A percentile compares a stretch with the other conserved stretches of the same genome.
These are phyloP conservation scores for Neolamprologus ventralis DNA, from an alignment of 2,113 vertebrate species.

Conservation along the genomic window DNA sequence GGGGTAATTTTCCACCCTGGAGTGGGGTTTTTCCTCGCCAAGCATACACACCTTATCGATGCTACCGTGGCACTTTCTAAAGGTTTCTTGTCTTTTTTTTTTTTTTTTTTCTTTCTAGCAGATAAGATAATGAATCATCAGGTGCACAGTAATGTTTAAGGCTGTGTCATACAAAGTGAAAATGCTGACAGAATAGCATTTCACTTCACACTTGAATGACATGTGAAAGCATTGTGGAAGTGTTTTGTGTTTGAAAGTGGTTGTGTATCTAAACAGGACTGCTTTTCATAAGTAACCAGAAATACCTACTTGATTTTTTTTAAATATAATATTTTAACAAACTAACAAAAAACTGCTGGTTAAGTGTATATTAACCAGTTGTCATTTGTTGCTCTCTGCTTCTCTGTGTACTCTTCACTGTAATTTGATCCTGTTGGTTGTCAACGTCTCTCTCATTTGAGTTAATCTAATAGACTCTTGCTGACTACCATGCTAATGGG, in stretches of 20 bases:
- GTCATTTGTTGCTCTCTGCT: background rate
- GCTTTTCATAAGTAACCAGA: background rate
- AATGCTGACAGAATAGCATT: background rate
- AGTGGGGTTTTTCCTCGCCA: background rate
- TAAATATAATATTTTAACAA: background rate
- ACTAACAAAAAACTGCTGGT: background rate
- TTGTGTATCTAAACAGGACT: background rate
- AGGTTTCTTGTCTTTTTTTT: background rate
- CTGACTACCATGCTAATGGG: background rate
- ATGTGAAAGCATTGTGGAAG: background rate
- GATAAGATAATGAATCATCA: constrained; percentile 2
- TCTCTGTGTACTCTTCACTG: background rate
- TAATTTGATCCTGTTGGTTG: background rate
- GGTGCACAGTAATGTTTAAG: background rate
- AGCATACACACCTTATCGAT: background rate
- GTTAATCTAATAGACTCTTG: background rate
- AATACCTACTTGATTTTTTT: background rate
- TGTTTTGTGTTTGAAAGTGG: background rate
- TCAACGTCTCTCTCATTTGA: background rate
- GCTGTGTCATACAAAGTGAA: background rate
- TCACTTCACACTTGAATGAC: background rate
- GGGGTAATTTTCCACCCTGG: background rate
- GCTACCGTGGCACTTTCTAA: constrained; percentile 4
- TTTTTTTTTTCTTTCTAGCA: background rate
- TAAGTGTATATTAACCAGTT: background rate